Evolutionary conservation across 2,797 vertebrate genomes (phyloP).

Genomic region (Mormyrops attenuatus): DNA sequence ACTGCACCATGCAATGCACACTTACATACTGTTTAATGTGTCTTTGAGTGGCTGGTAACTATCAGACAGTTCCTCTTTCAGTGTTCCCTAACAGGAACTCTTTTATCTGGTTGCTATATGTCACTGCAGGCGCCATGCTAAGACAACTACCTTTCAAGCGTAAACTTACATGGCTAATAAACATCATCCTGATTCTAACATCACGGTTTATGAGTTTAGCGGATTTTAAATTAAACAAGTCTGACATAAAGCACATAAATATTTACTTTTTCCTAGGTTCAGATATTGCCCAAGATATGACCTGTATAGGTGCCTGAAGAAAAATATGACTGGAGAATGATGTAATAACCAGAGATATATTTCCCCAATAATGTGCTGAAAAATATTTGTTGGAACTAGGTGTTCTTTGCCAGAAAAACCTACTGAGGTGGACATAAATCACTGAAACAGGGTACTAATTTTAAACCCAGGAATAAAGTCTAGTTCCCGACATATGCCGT

Average conservation of each 20-base stretch:
- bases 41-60: neutral
- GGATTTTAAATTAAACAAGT: neutral
- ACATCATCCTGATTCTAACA: neutral
- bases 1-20: neutral
- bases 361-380: neutral
- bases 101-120: neutral
- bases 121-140: neutral
- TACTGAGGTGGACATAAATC: neutral
- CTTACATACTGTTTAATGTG: neutral
- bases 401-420: neutral
- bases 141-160: neutral
- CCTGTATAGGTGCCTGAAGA: neutral
- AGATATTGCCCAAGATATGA: neutral
- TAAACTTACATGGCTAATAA: neutral
- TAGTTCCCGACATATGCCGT: neutral
- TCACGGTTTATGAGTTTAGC: neutral
- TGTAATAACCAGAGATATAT: neutral
- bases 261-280: neutral
- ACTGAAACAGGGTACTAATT: neutral
- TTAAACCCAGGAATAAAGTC: neutral
- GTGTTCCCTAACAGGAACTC: neutral
- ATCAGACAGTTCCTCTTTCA: neutral
- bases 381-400: neutral
- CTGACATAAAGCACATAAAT: constrained; percentile 2
- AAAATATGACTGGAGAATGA: neutral